Evolutionary conservation across 2,113 vertebrate species (phyloP).

Genomic region (Fukomys damarensis): DNA sequence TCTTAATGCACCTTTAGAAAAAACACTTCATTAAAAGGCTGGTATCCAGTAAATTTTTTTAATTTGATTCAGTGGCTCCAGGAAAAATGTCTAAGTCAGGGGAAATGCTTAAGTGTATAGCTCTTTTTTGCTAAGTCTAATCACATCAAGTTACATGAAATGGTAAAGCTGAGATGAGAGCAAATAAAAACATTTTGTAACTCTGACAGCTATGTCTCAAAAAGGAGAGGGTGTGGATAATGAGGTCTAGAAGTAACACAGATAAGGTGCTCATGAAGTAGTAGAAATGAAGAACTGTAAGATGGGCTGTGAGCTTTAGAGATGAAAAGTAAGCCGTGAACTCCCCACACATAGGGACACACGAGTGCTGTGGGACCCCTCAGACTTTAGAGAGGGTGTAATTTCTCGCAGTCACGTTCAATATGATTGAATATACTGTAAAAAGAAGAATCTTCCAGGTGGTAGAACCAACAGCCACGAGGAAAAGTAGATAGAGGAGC

Average conservation of each 20-base stretch:
- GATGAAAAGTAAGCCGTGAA: too few relatives aligned
- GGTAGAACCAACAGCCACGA: neutral
- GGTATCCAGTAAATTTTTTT: neutral
- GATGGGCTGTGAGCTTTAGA: neutral
- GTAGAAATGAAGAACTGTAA: neutral
- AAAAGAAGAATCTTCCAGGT: neutral
- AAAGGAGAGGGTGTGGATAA: too few relatives aligned
- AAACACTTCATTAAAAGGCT: neutral
- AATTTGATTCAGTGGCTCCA: neutral
- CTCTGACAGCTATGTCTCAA: neutral
- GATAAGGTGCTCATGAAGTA: neutral
- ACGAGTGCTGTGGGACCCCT: neutral
- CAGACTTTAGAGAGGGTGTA: neutral
- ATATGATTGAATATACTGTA: neutral
- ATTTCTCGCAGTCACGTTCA: neutral
- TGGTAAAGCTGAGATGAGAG: neutral
- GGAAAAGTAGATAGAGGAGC: neutral
- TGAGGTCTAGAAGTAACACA: too few relatives aligned
- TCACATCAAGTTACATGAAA: neutral
- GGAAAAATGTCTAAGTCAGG: neutral
- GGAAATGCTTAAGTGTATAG: too few relatives aligned
- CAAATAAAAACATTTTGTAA: neutral
- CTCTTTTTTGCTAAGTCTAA: neutral
- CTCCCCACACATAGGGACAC: neutral
- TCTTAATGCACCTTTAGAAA: neutral